phyloP scores from a whole-genome alignment of 2,888 invertebrate species.

The Gymnosoma rotundatum region DNA sequence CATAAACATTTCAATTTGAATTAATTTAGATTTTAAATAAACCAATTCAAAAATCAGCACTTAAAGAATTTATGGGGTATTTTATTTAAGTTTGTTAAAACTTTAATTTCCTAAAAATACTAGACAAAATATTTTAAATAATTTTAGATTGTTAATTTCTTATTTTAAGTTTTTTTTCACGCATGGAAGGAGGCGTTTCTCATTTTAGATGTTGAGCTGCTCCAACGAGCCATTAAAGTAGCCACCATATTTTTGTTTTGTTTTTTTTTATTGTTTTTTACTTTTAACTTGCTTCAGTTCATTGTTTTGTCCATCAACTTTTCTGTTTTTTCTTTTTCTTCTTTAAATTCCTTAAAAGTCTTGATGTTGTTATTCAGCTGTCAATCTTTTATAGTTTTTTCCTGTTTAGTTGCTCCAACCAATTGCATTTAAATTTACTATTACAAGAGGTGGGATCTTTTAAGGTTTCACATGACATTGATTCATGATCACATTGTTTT shows the following conservation, averaged over 20 bases:
- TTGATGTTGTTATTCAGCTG: slow-evolving; percentile 66
- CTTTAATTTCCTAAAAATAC: not conserved
- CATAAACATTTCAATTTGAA: slow-evolving; percentile 60
- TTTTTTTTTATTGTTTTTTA: not conserved
- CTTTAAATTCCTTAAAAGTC: slow-evolving; percentile 63
- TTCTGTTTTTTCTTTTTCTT: not conserved
- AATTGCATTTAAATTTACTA: slow-evolving; percentile 54
- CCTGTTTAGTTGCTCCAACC: slow-evolving; percentile 41
- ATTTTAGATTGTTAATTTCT: not conserved
- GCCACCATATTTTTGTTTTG: slow-evolving; percentile 17
- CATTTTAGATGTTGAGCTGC: not conserved
- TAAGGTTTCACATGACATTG: slow-evolving; percentile 51
- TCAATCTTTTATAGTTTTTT: slow-evolving; percentile 60
- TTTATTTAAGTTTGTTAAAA: not conserved
- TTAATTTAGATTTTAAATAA: slow-evolving; percentile 57
- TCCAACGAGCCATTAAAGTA: not conserved
- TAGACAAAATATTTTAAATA: slow-evolving; percentile 49
- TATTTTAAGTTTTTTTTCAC: not conserved
- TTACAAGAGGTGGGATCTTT: slow-evolving; percentile 66
- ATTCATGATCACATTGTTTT: slow-evolving; percentile 67
- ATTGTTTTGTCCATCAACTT: slow-evolving; percentile 62
- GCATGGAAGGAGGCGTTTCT: slow-evolving; percentile 43
- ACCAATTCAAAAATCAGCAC: slow-evolving; percentile 51
- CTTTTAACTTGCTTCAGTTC: slow-evolving; percentile 3
- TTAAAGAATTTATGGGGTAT: slow-evolving; percentile 38